Evolutionary conservation across 2,113 vertebrate species (phyloP).

Genomic region (Lethenteron reissneri): DNA sequence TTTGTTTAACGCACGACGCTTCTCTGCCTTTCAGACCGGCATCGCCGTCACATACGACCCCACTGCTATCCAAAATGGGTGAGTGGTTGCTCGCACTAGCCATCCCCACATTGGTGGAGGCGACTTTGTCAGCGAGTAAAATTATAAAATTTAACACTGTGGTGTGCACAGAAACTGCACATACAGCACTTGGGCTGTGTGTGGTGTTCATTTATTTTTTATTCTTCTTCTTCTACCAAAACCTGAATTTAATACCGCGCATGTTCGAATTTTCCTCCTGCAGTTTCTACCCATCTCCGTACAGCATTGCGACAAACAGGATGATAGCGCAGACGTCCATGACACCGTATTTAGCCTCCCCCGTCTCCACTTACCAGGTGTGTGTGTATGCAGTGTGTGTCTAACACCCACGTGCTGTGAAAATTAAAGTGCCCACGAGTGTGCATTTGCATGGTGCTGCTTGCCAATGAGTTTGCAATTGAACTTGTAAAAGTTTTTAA

Average conservation of each 20-base stretch:
- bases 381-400: conserved; percentile 14
- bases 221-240: conserved; percentile 12
- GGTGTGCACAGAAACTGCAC: conserved; percentile 12
- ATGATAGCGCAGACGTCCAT: conserved; percentile 97
- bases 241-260: no score
- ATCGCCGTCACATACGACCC: conserved; percentile 91
- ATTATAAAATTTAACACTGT: neutral
- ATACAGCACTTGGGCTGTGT: conserved; percentile 13
- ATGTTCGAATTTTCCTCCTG: conserved; percentile 24
- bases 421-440: no score
- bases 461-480: no score
- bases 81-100: conserved; percentile 19
- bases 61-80: conserved; percentile 87
- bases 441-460: no score
- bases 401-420: no score
- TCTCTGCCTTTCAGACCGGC: conserved; percentile 43
- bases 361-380: conserved; percentile 96
- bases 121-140: conserved; percentile 11
- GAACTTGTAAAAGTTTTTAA: no score
- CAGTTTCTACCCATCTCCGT: conserved; percentile 95
- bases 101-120: conserved; percentile 15
- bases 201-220: conserved; percentile 13
- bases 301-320: conserved; percentile 94
- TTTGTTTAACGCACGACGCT: neutral
- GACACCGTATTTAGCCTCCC: conserved; percentile 91